phyloP scores from a whole-genome alignment of 2,797 vertebrate species.

The Molossus alvarezi region DNA sequence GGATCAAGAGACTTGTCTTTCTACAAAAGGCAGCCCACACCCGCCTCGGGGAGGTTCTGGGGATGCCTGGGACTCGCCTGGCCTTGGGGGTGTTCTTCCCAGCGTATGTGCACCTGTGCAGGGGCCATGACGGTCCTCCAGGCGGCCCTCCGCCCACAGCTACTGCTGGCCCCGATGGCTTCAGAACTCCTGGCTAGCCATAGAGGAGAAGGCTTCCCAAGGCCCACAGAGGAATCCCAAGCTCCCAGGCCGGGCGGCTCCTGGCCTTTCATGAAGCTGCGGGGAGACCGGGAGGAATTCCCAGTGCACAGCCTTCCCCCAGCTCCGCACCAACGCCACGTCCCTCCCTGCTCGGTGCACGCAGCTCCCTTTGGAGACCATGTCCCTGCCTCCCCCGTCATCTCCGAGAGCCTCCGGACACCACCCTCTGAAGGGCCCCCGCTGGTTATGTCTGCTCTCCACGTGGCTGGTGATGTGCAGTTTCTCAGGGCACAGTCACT shows the following conservation, averaged over 20 bases:
- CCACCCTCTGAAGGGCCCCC: not conserved
- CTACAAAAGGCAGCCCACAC: not conserved
- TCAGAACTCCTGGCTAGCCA: not conserved
- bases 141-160: not conserved
- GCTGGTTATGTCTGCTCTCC: not conserved
- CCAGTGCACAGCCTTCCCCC: not conserved
- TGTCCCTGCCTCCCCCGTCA: not conserved
- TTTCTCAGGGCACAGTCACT: not conserved
- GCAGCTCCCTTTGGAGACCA: not conserved
- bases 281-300: not conserved
- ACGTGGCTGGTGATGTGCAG: not conserved
- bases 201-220: not conserved
- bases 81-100: not conserved
- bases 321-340: not conserved
- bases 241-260: not conserved
- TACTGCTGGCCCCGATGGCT: not conserved
- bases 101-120: not conserved
- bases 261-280: not conserved
- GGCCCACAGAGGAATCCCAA: not conserved
- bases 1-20: not conserved
- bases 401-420: not conserved
- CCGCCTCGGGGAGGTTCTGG: not conserved
- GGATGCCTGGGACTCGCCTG: not conserved
- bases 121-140: not conserved
- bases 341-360: not conserved